Evolutionary conservation across 2,113 vertebrate genomes (phyloP), one percentile per base, ranked within the genome.

Genomic region (Cricetomys ansorgei): DNA sequence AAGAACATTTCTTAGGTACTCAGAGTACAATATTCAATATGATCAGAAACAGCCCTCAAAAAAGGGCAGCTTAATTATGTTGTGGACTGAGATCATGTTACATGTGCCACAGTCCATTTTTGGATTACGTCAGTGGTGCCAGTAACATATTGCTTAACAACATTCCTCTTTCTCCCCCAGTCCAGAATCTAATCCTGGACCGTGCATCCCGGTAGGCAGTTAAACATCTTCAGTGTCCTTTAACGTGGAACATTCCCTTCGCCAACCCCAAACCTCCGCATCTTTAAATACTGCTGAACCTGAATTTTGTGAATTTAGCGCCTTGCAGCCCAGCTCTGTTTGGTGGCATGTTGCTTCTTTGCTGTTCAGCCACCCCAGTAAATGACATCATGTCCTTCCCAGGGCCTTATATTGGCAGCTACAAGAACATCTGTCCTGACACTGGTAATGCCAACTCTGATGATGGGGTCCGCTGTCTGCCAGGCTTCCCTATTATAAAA

Each of bases 211-310:
- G 7, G 2, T 73, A 48, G 5, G 17, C 50, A 40, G 25, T 31
- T 55, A 21, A 11, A 13, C 15, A 0, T 69, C 10, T 53, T 72
- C 13, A 43, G 65, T 70, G 17, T 87, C 31, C 87, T 72, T 79
- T 65, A 72, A 10, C 11, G 16, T 62, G 48, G 62, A 69, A 53
- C 67, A 17, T 27, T 87, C 31, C 70, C 25, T 23, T 50, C 21
- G 37, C 84, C 77, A 43, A 17, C 17, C 40, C 59, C 53, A 53
- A 53, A 95, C 93, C 87, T 95, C 88, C 65, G 62, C 77, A 50
- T 72, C 87, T 85, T 55, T 86, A 73, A 72, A n/a, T 73, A 70
- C 50, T 34, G 7, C 0, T 4, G 48, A 37, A 55, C 10, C 10
- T 57, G 55, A 55, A 73, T 91, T 72, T 48, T 88, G 59, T 76